Evolutionary conservation across 92 coral and sea anemone species (phyloP).

Genomic region (Palythoa caribaeorum): DNA sequence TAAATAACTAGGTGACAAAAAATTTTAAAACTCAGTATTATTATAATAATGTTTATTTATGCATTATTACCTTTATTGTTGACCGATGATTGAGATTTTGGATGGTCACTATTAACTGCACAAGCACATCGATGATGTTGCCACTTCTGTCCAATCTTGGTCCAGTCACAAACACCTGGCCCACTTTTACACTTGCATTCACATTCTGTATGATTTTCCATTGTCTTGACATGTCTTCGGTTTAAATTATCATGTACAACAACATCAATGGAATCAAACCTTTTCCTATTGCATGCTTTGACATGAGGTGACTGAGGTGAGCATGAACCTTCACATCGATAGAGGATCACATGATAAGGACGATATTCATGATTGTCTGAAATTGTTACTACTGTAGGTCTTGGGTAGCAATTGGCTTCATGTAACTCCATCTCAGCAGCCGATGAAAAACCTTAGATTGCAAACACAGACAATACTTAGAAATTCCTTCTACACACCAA

Average conservation of each 20-base stretch:
- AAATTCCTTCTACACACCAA: background rate
- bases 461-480: background rate
- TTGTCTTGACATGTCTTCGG: background rate
- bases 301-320: background rate
- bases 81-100: background rate
- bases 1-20: no score
- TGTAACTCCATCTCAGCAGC: background rate
- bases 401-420: slow-evolving; percentile 21
- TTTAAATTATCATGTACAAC: slow-evolving; percentile 2
- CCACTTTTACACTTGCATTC: background rate
- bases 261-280: background rate
- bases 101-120: background rate
- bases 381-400: slow-evolving; percentile 24
- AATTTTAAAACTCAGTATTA: no score
- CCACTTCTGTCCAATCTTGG: background rate
- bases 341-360: slow-evolving; percentile 25
- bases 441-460: background rate
- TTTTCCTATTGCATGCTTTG: background rate
- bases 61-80: slow-evolving; percentile 22
- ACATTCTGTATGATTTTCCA: slow-evolving; percentile 33
- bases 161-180: background rate
- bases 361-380: slow-evolving; percentile 17
- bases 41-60: no score
- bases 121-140: background rate
- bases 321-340: slow-evolving; percentile 38